These are phyloP conservation scores for Hydractinia echinata DNA, from an alignment of 30 jellyfish, hydroid and myxozoan species.

Conservation along the genomic window DNA sequence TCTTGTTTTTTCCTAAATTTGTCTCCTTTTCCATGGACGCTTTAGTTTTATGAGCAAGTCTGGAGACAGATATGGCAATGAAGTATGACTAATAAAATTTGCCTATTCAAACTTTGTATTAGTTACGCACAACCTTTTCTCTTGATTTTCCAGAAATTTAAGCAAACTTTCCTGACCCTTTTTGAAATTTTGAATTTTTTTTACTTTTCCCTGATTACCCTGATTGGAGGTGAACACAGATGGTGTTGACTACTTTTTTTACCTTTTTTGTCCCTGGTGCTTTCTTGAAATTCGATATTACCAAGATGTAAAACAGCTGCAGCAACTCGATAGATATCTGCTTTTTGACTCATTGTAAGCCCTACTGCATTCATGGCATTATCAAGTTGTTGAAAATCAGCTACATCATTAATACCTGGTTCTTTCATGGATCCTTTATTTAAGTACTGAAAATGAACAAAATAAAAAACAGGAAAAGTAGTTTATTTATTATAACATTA, in stretches of 20 bases:
- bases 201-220: too few relatives aligned
- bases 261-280: conserved; percentile 83
- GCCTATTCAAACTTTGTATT: too few relatives aligned
- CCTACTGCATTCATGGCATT: conserved; percentile 96
- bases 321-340: conserved; percentile 70
- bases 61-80: too few relatives aligned
- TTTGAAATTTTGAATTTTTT: background rate
- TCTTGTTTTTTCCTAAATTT: too few relatives aligned
- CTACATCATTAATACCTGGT: conserved; percentile 58
- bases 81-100: too few relatives aligned
- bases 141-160: background rate
- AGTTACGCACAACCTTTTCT: too few relatives aligned
- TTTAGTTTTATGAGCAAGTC: too few relatives aligned
- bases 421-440: conserved; percentile 55
- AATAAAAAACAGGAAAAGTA: background rate
- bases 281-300: conserved; percentile 73
- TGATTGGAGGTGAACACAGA: too few relatives aligned
- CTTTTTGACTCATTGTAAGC: conserved; percentile 38
- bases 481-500: background rate
- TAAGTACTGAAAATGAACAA: conserved; percentile 47
- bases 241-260: too few relatives aligned
- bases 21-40: too few relatives aligned
- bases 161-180: background rate
- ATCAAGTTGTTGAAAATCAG: conserved; percentile 72
- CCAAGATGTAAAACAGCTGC: conserved; percentile 98